Evolutionary conservation across 1,140 invertebrate genomes (phyloP), one percentile per base, ranked within the genome.

Genomic region (Anastrepha ludens): DNA sequence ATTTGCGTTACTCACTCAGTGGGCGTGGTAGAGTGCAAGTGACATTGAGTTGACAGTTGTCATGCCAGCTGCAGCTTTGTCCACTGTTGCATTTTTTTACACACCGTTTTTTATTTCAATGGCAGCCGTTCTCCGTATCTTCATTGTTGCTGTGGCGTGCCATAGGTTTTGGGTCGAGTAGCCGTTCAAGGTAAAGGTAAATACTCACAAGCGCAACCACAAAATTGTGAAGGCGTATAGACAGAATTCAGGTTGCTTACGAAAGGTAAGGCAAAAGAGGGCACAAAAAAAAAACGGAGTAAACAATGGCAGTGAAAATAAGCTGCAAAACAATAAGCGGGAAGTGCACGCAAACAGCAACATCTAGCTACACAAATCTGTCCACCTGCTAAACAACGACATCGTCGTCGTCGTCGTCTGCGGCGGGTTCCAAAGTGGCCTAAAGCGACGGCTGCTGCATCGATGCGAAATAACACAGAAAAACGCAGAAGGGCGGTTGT

Each of bases 1-100:
- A 4, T 7, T 74, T 74, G 29, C 17, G 11, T 11, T 8, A 44
- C 41, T 41, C 67, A 74, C 67, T 44, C 11, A 17, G 39, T 74
- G 41, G 67, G 67, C 67, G 67, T 74, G 67, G 67, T 41, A 62
- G 17, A 74, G 67, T 74, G 67, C 67, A 41, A 74, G 41, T 74
- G 67, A 74, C 67, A 74, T 47, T 74, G 67, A 74, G 67, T 74
- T 47, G 67, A 74, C 67, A 74, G 67, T 74, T 74, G 67, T 74
- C 41, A 74, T 74, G 67, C 44, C 41, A 74, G 67, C n/a, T 47
- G 41, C 41, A 74, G 15, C 39, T 67, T 67, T 67, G 6, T 55
- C 50, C 64, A 67, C 11, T 65, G 20, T 29, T 47, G 9, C n/a
- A 6, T 74, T n/a, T 74, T 74, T 44, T 55, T 74, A 29, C 9